A percentile compares a stretch with the other conserved stretches of the same genome.
phyloP scores from a whole-genome alignment of 2,113 vertebrate genomes.

The Elanus axillaris region DNA sequence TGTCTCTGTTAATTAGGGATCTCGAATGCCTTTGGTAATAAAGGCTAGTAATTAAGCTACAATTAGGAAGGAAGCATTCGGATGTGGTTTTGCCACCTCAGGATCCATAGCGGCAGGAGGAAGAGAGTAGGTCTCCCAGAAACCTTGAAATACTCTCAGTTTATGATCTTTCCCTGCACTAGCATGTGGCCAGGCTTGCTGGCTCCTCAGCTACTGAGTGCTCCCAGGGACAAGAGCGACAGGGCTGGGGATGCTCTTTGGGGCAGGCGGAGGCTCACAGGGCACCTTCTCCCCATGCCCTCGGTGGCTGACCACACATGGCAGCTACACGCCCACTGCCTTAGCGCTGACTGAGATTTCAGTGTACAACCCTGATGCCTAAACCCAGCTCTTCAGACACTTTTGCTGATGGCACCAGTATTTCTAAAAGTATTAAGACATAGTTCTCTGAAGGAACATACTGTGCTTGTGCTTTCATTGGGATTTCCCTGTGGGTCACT shows the following conservation, averaged over 20 bases:
- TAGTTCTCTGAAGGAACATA: neutral
- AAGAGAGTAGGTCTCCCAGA: neutral
- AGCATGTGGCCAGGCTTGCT: neutral
- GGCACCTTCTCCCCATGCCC: accelerated
- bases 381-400: neutral
- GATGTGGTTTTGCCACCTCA: conserved; percentile 14
- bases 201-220: neutral
- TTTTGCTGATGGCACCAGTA: neutral
- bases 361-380: accelerated
- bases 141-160: neutral
- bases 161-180: neutral
- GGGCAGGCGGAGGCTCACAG: accelerated
- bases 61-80: neutral
- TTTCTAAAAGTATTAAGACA: accelerated
- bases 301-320: accelerated
- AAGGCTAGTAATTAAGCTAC: conserved; percentile 33
- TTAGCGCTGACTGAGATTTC: accelerated
- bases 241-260: neutral
- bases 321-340: neutral
- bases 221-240: neutral
- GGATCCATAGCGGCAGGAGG: neutral
- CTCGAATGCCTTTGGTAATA: neutral
- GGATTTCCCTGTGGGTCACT: neutral
- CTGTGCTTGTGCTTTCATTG: accelerated
- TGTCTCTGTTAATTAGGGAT: neutral